A percentile compares a stretch with the other conserved stretches of the same genome.
phyloP scores from a whole-genome alignment of 2,113 vertebrate genomes.

The Mastomys natalensis region DNA sequence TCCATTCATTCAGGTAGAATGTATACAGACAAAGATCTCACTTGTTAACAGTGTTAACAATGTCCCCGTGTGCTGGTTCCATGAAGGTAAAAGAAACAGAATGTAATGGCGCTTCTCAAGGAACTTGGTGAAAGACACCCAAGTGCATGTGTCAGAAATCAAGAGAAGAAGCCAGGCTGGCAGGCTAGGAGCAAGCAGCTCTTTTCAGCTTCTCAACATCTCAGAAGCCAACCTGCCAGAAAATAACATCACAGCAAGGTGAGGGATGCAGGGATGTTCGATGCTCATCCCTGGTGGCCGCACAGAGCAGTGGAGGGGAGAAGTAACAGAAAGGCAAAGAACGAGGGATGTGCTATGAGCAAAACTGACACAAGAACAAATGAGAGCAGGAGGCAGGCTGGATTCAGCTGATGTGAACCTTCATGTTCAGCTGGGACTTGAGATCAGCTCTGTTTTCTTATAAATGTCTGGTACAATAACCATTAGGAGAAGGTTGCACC shows the following conservation, averaged over 20 bases:
- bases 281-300: background rate
- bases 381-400: background rate
- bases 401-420: background rate
- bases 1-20: background rate
- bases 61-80: background rate
- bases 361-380: background rate
- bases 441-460: background rate
- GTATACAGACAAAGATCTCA: conserved; percentile 28
- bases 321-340: background rate
- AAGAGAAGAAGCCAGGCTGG: background rate
- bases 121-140: background rate
- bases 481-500: background rate
- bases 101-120: background rate
- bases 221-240: background rate
- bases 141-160: background rate
- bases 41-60: background rate
- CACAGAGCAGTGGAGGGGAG: background rate
- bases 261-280: no score
- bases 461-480: background rate
- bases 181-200: background rate
- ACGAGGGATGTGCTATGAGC: background rate
- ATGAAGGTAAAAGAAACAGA: conserved; percentile 6
- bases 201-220: background rate
- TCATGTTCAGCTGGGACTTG: background rate
- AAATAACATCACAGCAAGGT: background rate